Conservation (phyloP, 2,888 invertebrate species). For the Tridacna crocea region DNA sequence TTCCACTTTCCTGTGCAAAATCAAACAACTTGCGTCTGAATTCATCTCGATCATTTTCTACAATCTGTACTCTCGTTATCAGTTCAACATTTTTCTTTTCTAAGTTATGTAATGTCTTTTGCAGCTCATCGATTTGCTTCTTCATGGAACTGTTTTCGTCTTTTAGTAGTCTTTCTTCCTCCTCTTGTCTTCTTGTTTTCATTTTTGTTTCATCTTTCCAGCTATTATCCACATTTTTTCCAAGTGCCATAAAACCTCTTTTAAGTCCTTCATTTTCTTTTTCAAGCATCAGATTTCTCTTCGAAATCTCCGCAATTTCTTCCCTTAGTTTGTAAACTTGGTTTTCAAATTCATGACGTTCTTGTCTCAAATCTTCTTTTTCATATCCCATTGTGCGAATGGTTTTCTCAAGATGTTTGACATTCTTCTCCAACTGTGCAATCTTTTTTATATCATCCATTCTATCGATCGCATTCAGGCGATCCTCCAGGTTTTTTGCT, state of each 20-base stretch:
- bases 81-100: conserved; percentile 57
- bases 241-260: conserved; percentile 60
- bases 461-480: conserved; percentile 56
- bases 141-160: conserved; percentile 52
- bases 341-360: conserved; percentile 55
- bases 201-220: conserved; percentile 56
- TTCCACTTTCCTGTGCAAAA: conserved; percentile 35
- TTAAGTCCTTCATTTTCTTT: conserved; percentile 59
- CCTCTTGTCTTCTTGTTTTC: conserved; percentile 57
- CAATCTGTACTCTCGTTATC: conserved; percentile 45
- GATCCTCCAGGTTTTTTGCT: conserved; percentile 51
- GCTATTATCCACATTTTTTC: conserved; percentile 42
- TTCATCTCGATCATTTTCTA: conserved; percentile 51
- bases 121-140: conserved; percentile 33
- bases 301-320: conserved; percentile 55
- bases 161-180: conserved; percentile 49
- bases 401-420: conserved; percentile 51
- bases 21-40: conserved; percentile 44
- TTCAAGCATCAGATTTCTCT: conserved; percentile 45
- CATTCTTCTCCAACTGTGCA: conserved; percentile 57
- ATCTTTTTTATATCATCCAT: conserved; percentile 59
- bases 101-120: conserved; percentile 45
- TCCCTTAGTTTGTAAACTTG: conserved; percentile 50
- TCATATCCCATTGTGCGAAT: conserved; percentile 59
- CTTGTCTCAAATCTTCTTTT: conserved; percentile 48